Evolutionary conservation across 1,140 invertebrate genomes (phyloP), one percentile per base, ranked within the genome.

Genomic region (Microplitis mediator): DNA sequence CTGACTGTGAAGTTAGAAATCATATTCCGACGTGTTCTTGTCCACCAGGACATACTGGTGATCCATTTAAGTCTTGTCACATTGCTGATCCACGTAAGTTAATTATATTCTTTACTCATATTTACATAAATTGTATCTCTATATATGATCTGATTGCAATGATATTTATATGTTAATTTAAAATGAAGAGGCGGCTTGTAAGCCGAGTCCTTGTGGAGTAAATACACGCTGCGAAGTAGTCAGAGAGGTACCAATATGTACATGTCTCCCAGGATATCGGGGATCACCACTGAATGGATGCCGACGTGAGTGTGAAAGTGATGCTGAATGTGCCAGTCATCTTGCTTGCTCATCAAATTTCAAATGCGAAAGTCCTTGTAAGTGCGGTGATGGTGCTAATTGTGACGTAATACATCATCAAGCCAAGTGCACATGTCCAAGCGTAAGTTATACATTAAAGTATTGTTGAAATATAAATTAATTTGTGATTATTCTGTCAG

Each of bases 191-290:
- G 93, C 94, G 78, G 89, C 92, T 14, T 95, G 94, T 78, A 91
- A 93, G 78, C 93, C 93, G 2, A 93, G 90, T 68, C 93, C 93
- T 0, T 96, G 94, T 71, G 95, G 95, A 35, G 74, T 82, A 32
- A 95, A 95, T 81, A 95, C 93, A 1, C 91, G 93, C 64, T 95
- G 94, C 81, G 91, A 93, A 78, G 93, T 94, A 13, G 87, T 91
- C 3, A 92, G 93, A 77, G 90, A 91, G 54, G 89, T 92, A 32
- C 92, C 94, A 4, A 91, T 93, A 11, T 96, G 94, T 79, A 91
- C 90, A 32, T 95, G 94, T 77, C 77, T 92, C 4, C 91, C 91
- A 13, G 93, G 92, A 73, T 94, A 90, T 78, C 84, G 90, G 79
- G 94, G 94, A 5, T 92, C 91, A 72, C 93, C 94, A 4, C 81